phyloP scores from a whole-genome alignment of 2,888 invertebrate species.

The Mesochorus sp. region DNA sequence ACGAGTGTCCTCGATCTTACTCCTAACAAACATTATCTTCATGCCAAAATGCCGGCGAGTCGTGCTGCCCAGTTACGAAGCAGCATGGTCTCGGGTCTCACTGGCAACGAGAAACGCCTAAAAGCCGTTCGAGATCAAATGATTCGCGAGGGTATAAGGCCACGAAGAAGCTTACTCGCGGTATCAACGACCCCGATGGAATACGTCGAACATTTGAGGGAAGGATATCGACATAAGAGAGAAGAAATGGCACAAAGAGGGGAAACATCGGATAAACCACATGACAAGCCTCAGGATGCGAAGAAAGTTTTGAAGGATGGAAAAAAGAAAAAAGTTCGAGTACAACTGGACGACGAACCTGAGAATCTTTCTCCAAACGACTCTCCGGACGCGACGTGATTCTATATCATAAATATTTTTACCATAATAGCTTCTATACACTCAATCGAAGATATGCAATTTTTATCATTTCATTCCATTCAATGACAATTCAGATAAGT shows the following conservation, averaged over 20 bases:
- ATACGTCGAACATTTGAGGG: slow-evolving; percentile 45
- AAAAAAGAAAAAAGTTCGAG: slow-evolving; percentile 52
- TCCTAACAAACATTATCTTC: slow-evolving; percentile 58
- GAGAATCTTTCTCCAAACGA: no score
- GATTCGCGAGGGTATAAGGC: slow-evolving; percentile 41
- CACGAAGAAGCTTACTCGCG: slow-evolving; percentile 49
- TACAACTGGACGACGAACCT: slow-evolving; percentile 35
- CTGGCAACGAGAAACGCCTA: slow-evolving; percentile 79
- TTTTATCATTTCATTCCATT: neutral
- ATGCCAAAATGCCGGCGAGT: slow-evolving; percentile 84
- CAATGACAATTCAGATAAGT: neutral
- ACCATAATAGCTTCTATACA: no score
- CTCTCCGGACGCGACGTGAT: neutral
- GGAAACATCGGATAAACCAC: neutral
- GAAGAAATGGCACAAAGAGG: slow-evolving; percentile 30
- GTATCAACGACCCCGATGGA: slow-evolving; percentile 44
- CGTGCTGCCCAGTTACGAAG: slow-evolving; percentile 85
- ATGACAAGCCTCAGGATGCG: neutral
- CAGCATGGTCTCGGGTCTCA: slow-evolving; percentile 81
- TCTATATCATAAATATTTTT: neutral
- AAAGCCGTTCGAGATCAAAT: slow-evolving; percentile 43
- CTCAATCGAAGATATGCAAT: neutral
- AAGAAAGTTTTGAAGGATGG: neutral
- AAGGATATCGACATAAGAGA: slow-evolving; percentile 39
- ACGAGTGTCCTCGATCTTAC: slow-evolving; percentile 35